Conservation (phyloP, 2,888 invertebrate genomes). For the Exephanes ischioxanthus region DNA sequence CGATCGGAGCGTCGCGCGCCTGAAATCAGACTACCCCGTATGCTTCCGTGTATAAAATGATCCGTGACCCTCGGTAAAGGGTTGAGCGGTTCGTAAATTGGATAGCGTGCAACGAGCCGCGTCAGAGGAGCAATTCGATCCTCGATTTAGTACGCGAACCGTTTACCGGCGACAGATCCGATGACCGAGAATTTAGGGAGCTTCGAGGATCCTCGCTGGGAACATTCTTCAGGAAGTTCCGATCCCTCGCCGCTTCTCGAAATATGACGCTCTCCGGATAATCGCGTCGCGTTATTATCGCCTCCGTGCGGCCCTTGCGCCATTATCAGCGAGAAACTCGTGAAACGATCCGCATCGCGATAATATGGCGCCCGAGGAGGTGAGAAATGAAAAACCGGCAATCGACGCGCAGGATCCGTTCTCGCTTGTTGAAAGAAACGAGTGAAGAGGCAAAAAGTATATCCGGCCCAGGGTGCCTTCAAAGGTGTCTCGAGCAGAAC, state of each 20-base stretch:
- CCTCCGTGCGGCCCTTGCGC: constrained; percentile 17
- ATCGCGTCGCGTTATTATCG: constrained; percentile 65
- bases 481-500: constrained; percentile 31
- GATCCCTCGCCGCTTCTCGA: constrained; percentile 67
- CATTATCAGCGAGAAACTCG: constrained; percentile 48
- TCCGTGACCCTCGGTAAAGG: constrained; percentile 65
- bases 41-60: constrained; percentile 71
- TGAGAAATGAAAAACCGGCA: constrained; percentile 46
- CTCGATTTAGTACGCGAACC: constrained; percentile 24
- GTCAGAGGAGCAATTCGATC: constrained; percentile 44
- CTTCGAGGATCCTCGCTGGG: neutral
- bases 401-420: constrained; percentile 34
- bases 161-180: constrained; percentile 33
- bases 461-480: constrained; percentile 13
- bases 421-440: constrained; percentile 48
- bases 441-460: constrained; percentile 23
- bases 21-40: constrained; percentile 75
- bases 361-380: constrained; percentile 51
- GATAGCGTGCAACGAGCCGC: constrained; percentile 68
- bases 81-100: constrained; percentile 74
- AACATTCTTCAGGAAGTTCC: constrained; percentile 27
- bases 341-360: constrained; percentile 53
- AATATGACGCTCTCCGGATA: constrained; percentile 62
- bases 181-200: constrained; percentile 45
- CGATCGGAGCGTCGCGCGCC: constrained; percentile 64